phyloP scores from a whole-genome alignment of 2,797 vertebrate species.

The Sebastes ruberrimus region DNA sequence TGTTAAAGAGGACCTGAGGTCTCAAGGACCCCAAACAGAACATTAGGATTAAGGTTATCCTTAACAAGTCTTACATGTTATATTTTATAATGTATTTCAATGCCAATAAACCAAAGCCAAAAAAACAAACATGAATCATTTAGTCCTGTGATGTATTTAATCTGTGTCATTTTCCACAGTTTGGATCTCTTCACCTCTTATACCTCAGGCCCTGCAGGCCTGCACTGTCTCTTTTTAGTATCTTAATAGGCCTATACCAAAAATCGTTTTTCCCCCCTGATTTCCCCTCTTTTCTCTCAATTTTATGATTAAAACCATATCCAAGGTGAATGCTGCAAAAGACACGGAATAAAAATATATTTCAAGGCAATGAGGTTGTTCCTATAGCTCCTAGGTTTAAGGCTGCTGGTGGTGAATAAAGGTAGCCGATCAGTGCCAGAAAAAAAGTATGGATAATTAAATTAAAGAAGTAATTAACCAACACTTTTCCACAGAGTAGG shows the following conservation, averaged over 20 bases:
- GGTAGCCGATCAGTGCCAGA: constrained; percentile 51
- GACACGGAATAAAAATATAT: constrained; percentile 15
- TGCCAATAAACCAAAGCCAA: constrained; percentile 38
- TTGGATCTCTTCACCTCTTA: constrained; percentile 53
- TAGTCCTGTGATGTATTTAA: constrained; percentile 57
- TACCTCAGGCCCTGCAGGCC: constrained; percentile 68
- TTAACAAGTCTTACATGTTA: constrained; percentile 12
- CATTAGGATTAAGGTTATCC: constrained; percentile 5
- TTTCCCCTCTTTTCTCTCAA: constrained; percentile 26
- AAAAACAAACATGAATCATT: constrained; percentile 39
- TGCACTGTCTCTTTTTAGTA: constrained; percentile 54
- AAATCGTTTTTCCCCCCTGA: constrained; percentile 21
- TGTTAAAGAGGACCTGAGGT: neutral
- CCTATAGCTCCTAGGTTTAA: constrained; percentile 35
- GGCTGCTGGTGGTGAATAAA: constrained; percentile 35
- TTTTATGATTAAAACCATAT: constrained; percentile 58
- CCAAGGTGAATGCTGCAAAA: constrained; percentile 61
- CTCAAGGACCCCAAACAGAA: neutral
- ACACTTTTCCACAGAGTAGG: constrained; percentile 28
- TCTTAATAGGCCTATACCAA: constrained; percentile 62
- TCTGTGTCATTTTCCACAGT: constrained; percentile 54
- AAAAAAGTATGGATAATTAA: constrained; percentile 64
- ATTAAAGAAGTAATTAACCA: constrained; percentile 67
- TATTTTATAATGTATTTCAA: constrained; percentile 20
- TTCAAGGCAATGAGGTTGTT: constrained; percentile 42